phyloP scores from a whole-genome alignment of 2,797 vertebrate species.

The Nasua narica region DNA sequence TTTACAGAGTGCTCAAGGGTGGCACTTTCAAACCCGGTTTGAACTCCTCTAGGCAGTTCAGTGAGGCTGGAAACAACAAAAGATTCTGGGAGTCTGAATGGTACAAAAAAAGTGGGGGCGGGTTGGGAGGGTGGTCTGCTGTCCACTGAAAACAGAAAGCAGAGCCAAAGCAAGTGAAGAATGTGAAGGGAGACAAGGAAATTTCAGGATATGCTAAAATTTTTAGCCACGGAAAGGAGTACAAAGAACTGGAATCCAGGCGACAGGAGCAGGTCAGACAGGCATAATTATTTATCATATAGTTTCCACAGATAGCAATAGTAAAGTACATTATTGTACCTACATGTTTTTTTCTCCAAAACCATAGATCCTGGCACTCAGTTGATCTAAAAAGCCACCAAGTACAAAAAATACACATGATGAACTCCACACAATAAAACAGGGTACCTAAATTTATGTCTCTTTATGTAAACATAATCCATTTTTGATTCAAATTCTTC shows the following conservation, averaged over 20 bases:
- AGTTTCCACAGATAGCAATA: conserved; percentile 15
- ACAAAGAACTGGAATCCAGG: conserved; percentile 47
- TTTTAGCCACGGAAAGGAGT: conserved; percentile 47
- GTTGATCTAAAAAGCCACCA: conserved; percentile 39
- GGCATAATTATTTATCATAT: conserved; percentile 46
- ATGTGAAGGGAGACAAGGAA: conserved; percentile 43
- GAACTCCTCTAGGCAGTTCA: conserved; percentile 34
- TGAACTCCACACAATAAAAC: conserved; percentile 30
- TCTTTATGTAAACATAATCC: background rate
- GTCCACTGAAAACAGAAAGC: conserved; percentile 49
- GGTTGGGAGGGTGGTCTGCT: background rate
- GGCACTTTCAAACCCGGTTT: conserved; percentile 45
- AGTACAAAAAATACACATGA: conserved; percentile 32
- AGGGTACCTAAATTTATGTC: background rate
- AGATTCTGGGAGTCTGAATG: conserved; percentile 53
- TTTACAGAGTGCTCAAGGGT: conserved; percentile 47
- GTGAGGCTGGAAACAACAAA: conserved; percentile 52
- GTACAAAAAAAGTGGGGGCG: background rate
- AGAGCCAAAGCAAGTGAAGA: conserved; percentile 48
- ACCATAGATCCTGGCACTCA: conserved; percentile 12
- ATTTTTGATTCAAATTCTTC: conserved; percentile 52
- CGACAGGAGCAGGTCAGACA: conserved; percentile 29
- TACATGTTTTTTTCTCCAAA: background rate
- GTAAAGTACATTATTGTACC: conserved; percentile 24
- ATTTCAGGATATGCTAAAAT: conserved; percentile 54